Evolutionary conservation across 1,140 invertebrate genomes (phyloP), one percentile per base, ranked within the genome.

Genomic region (Gonioctena quinquepunctata): DNA sequence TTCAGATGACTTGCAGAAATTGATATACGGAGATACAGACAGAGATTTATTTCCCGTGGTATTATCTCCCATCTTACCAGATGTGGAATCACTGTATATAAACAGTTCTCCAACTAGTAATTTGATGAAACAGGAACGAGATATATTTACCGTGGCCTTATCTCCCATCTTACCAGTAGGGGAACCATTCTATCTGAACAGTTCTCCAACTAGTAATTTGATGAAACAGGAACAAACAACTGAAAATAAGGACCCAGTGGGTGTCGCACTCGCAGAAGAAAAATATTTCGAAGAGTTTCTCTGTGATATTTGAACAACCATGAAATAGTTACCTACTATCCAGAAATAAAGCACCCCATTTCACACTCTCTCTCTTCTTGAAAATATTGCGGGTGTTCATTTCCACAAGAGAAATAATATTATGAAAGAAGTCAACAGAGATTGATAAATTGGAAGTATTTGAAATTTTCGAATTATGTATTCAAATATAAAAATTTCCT

Each of bases 1-100:
- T 61, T 26, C 23, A 64, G 61, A 26, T 64, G 27, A 66, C 2
- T 16, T 66, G 1, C 26, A 66, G 23, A 54, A 66, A 25, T 19
- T 63, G 21, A 13, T 49, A 18, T 63, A 63, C 23, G 22, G 28
- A 48, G 28, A 22, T 19, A 19, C 28, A 19, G 21, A 63, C 61
- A 61, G 61, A 25, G 84, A 87, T 76, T 85, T 86, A 57, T 86
- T 86, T 69, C 83, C 84, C 4, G 79, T 86, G 74, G 80, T 86
- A 11, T 80, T 86, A 75, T 85, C 85, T 50, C 83, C 85, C 1
- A 52, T 84, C 25, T 82, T 56, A 80, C 85, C 28, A 13, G 83
- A 87, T 75, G 85, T 88, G 73, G 81, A 85, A 73, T 85, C 86
- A n/a, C 74, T 88, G 28, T 82, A 83, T 69, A 63, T 87, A 6